These are phyloP conservation scores for Metellina segmentata DNA, from an alignment of 2,888 invertebrate species.

Conservation along the genomic window DNA sequence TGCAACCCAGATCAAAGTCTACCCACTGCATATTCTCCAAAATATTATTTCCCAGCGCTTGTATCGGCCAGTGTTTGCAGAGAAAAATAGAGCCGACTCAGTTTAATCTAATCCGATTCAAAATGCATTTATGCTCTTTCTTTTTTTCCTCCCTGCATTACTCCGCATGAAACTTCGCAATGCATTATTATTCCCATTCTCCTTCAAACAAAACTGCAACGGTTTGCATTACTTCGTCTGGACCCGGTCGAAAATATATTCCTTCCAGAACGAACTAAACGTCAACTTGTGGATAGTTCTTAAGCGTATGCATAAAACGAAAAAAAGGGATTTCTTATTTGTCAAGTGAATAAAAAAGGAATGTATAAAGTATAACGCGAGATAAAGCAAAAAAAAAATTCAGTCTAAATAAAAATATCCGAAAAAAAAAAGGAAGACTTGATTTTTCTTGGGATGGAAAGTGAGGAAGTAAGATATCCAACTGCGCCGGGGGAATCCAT, in stretches of 20 bases:
- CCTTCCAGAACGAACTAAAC: neutral
- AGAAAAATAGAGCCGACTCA: constrained; percentile 18
- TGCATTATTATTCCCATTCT: neutral
- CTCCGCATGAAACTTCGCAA: neutral
- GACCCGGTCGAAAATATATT: constrained; percentile 18
- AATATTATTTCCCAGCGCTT: constrained; percentile 6
- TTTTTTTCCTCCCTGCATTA: neutral
- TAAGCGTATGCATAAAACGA: constrained; percentile 29
- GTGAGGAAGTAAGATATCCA: neutral
- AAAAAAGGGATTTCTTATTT: constrained; percentile 34
- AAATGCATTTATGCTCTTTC: constrained; percentile 28
- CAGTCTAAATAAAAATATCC: neutral
- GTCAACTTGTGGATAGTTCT: constrained; percentile 8
- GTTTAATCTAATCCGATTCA: constrained; percentile 4
- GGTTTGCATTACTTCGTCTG: constrained; percentile 22
- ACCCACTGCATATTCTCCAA: neutral
- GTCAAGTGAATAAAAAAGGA: constrained; percentile 40
- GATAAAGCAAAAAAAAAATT: neutral
- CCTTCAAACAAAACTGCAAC: constrained; percentile 35
- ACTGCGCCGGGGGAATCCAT: constrained; percentile 10
- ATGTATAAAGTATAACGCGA: neutral
- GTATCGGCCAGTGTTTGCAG: neutral
- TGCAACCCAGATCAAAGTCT: neutral
- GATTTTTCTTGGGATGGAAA: neutral
- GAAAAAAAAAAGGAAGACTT: neutral